Evolutionary conservation across 2,113 vertebrate genomes (phyloP).

Genomic region (Pluvialis apricaria): DNA sequence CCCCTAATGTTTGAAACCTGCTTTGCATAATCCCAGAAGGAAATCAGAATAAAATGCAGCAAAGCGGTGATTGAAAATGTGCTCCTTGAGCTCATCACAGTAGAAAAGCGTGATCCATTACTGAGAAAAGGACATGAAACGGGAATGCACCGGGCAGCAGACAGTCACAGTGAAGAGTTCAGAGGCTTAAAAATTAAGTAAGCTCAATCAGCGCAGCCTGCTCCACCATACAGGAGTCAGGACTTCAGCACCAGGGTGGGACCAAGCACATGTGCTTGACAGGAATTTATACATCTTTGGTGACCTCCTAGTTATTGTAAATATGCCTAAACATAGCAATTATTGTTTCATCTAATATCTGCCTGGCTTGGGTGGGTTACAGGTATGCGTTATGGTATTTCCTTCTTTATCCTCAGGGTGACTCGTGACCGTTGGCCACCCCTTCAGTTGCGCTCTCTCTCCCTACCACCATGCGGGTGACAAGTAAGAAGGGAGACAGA

Average conservation of each 20-base stretch:
- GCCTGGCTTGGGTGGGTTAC: not conserved
- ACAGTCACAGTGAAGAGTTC: not conserved
- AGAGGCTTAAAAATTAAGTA: not conserved
- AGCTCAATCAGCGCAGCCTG: not conserved
- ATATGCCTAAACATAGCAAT: not conserved
- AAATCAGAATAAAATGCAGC: not conserved
- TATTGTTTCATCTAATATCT: not conserved
- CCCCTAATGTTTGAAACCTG: not conserved
- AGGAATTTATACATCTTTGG: not conserved
- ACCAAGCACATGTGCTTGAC: not conserved
- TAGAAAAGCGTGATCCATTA: not conserved
- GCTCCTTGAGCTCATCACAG: not conserved
- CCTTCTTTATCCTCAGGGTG: not conserved
- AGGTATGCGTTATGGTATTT: not conserved
- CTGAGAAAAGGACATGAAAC: not conserved
- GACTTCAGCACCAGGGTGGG: not conserved
- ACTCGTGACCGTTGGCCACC: not conserved
- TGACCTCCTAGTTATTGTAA: not conserved
- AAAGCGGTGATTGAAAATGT: not conserved
- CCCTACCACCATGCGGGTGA: not conserved
- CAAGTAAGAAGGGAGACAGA: conserved; percentile 8
- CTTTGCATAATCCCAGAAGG: not conserved
- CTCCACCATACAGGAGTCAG: rapidly evolving
- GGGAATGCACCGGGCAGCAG: rapidly evolving
- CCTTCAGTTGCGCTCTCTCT: not conserved